Percentiles rank a stretch among this genome's conserved stretches.
Evolutionary conservation across 2,888 invertebrate genomes (phyloP).

Genomic region (Cryptocephalus moraei): DNA sequence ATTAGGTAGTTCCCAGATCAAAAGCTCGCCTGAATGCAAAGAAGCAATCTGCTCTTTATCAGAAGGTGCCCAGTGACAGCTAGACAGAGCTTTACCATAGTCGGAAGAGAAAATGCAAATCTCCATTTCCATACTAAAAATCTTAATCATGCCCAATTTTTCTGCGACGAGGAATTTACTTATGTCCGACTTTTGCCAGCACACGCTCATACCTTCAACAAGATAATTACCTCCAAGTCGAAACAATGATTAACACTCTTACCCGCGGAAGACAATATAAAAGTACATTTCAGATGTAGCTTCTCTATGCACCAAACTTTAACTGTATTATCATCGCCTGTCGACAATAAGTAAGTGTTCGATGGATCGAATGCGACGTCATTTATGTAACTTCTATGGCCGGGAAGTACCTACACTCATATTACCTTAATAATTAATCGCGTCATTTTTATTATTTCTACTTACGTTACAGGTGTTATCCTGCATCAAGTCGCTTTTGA

Average conservation of each 20-base stretch:
- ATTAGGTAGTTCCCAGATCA: constrained; percentile 57
- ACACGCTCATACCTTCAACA: constrained; percentile 43
- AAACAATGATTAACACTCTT: constrained; percentile 2
- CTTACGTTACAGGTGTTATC: constrained; percentile 40
- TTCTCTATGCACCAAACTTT: constrained; percentile 52
- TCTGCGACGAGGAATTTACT: constrained; percentile 65
- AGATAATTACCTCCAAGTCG: not conserved
- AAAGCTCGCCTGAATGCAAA: constrained; percentile 53
- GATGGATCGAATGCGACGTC: constrained; percentile 58
- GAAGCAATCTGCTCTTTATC: constrained; percentile 53
- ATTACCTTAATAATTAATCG: not conserved
- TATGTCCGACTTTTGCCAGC: constrained; percentile 60
- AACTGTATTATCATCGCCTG: constrained; percentile 66
- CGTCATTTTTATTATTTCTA: not conserved
- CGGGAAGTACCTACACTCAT: constrained; percentile 42
- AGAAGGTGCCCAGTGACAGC: constrained; percentile 60
- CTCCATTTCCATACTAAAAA: constrained; percentile 60
- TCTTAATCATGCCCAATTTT: constrained; percentile 60
- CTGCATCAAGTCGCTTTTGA: constrained; percentile 44
- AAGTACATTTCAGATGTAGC: constrained; percentile 45
- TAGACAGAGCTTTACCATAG: constrained; percentile 50
- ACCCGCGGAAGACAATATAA: constrained; percentile 56
- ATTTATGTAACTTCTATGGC: constrained; percentile 61
- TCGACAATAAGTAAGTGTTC: constrained; percentile 60
- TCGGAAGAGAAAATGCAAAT: constrained; percentile 57